Conservation (phyloP, 2,797 vertebrate genomes). For the Florisuga fusca region DNA sequence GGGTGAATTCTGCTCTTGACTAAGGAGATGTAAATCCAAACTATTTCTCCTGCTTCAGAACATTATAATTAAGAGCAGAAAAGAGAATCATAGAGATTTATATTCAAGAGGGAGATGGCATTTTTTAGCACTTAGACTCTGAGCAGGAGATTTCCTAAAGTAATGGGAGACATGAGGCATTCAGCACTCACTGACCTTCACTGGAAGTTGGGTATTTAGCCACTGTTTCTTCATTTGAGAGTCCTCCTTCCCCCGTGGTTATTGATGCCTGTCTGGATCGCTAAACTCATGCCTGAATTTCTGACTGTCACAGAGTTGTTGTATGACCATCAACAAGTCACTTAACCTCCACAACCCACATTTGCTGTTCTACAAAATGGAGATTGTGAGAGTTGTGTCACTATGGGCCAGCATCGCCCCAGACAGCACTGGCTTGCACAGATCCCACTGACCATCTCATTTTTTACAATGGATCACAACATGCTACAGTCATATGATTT, state of each 20-base stretch:
- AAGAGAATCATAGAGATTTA: constrained; percentile 31
- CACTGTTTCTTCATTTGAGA: constrained; percentile 1
- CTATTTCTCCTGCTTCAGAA: neutral
- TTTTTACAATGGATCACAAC: neutral
- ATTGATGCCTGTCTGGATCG: neutral
- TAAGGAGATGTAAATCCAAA: neutral
- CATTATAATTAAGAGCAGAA: constrained; percentile 27
- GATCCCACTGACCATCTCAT: neutral
- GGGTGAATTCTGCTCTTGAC: neutral
- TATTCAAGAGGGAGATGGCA: constrained; percentile 37
- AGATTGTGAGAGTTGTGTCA: neutral
- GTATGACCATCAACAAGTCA: constrained; percentile 13
- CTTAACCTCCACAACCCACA: neutral
- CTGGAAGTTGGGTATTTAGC: constrained; percentile 27
- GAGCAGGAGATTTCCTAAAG: constrained; percentile 2
- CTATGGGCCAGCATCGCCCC: neutral
- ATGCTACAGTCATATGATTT: accelerated
- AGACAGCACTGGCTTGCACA: neutral
- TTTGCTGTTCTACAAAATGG: neutral
- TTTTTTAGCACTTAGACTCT: constrained; percentile 22
- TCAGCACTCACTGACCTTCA: neutral
- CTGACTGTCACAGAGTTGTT: neutral
- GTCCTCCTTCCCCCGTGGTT: neutral
- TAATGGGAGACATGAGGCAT: constrained; percentile 42
- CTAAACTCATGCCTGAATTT: constrained; percentile 13